These are phyloP conservation scores for Cheilinus undulatus DNA, from an alignment of 2,113 vertebrate species.

Conservation along the genomic window DNA sequence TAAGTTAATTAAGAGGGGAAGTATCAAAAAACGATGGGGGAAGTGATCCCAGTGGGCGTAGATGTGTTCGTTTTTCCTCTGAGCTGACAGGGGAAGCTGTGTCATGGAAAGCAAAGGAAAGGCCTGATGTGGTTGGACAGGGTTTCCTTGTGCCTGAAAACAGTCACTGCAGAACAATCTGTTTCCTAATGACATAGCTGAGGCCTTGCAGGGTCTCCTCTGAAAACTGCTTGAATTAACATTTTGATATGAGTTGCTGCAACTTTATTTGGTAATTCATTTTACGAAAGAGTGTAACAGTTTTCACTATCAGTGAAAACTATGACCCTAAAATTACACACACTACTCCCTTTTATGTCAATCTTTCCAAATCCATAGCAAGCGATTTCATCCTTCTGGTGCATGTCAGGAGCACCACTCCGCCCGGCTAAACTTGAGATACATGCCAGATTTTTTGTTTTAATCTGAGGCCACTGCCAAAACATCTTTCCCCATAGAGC, in stretches of 20 bases:
- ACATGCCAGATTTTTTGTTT: too few relatives aligned
- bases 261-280: not conserved
- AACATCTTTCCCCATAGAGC: too few relatives aligned
- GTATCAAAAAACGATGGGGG: slow-evolving; percentile 32
- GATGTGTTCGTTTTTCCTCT: slow-evolving; percentile 34
- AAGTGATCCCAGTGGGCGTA: slow-evolving; percentile 52
- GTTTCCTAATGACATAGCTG: not conserved
- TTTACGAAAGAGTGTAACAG: too few relatives aligned
- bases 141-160: slow-evolving; percentile 28
- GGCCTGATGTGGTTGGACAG: slow-evolving; percentile 20
- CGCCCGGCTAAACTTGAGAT: too few relatives aligned
- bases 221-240: not conserved
- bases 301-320: too few relatives aligned
- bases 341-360: too few relatives aligned
- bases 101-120: slow-evolving; percentile 24
- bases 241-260: not conserved
- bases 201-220: slow-evolving; percentile 11
- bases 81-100: slow-evolving; percentile 35
- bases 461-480: too few relatives aligned
- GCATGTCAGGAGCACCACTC: too few relatives aligned
- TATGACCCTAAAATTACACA: too few relatives aligned
- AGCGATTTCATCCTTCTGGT: too few relatives aligned
- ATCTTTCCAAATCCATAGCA: too few relatives aligned
- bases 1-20: slow-evolving; percentile 45
- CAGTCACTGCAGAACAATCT: slow-evolving; percentile 15